A percentile compares a stretch with the other conserved stretches of the same genome.
phyloP scores from a whole-genome alignment of 2,888 invertebrate species.

The Dione vanillae region DNA sequence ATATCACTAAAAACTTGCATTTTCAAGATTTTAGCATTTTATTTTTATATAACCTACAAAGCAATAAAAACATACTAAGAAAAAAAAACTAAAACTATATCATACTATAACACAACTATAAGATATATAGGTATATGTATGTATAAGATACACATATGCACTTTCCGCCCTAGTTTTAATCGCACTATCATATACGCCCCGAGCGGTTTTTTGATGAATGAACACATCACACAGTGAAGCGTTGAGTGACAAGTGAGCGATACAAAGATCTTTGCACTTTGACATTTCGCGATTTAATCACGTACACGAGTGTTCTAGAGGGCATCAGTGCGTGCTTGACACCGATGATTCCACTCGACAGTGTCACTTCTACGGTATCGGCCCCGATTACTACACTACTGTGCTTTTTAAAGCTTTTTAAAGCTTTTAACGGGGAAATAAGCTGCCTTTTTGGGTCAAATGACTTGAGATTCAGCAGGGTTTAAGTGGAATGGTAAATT shows the following conservation, averaged over 20 bases:
- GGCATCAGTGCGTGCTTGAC: slow-evolving; percentile 74
- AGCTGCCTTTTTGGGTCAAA: slow-evolving; percentile 41
- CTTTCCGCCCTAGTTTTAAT: slow-evolving; percentile 46
- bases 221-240: slow-evolving; percentile 66
- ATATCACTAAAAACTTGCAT: too few species aligned
- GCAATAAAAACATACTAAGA: background rate
- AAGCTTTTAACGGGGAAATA: slow-evolving; percentile 35
- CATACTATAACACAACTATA: slow-evolving; percentile 19
- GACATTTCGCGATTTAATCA: slow-evolving; percentile 83
- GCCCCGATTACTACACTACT: slow-evolving; percentile 52
- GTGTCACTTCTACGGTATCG: slow-evolving; percentile 64
- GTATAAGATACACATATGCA: slow-evolving; percentile 44
- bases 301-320: slow-evolving; percentile 70
- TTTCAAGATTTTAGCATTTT: too few species aligned
- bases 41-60: too few species aligned
- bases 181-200: slow-evolving; percentile 53
- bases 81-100: background rate
- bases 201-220: slow-evolving; percentile 75
- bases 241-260: slow-evolving; percentile 67
- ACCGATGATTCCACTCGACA: slow-evolving; percentile 68
- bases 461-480: slow-evolving; percentile 18
- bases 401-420: slow-evolving; percentile 27
- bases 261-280: slow-evolving; percentile 82
- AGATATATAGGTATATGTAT: too few species aligned
- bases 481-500: slow-evolving; percentile 1